These are phyloP conservation scores for Eucera pruinosa DNA, from an alignment of 2,888 invertebrate species.

Conservation along the genomic window DNA sequence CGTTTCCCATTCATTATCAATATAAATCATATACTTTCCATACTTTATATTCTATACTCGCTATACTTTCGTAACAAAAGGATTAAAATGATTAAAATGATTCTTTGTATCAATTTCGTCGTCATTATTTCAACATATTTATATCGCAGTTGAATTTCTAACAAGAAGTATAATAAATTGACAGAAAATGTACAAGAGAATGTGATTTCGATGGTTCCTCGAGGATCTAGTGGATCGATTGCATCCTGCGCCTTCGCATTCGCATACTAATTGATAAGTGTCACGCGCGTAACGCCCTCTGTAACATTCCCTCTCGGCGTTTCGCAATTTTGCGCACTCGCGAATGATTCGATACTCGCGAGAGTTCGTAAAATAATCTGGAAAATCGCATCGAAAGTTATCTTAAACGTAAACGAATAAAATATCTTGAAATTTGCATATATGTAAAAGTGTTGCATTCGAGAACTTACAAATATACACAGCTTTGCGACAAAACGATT, in stretches of 20 bases:
- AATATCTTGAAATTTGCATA: no score
- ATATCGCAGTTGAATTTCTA: conserved; percentile 37
- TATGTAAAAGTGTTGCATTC: no score
- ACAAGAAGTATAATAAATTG: conserved; percentile 39
- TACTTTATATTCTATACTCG: no score
- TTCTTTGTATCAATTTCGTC: no score
- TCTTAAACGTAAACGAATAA: no score
- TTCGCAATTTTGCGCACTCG: conserved; percentile 72
- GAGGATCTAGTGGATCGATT: conserved; percentile 65
- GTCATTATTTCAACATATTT: not conserved
- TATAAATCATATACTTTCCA: no score
- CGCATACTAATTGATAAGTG: conserved; percentile 76
- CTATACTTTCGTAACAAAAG: no score
- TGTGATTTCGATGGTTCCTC: no score
- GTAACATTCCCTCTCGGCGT: conserved; percentile 69
- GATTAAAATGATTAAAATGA: no score
- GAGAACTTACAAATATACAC: conserved; percentile 69
- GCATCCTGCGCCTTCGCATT: conserved; percentile 73
- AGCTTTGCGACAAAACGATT: conserved; percentile 74
- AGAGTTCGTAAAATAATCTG: conserved; percentile 75
- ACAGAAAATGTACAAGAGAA: conserved; percentile 35
- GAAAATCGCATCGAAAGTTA: no score
- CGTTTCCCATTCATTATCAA: no score
- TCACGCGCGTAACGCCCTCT: conserved; percentile 72
- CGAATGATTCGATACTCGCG: conserved; percentile 66